A percentile compares a stretch with the other conserved stretches of the same genome.
Conservation (phyloP, 1,140 invertebrate genomes). For the Lamellibrachia luymesi region DNA sequence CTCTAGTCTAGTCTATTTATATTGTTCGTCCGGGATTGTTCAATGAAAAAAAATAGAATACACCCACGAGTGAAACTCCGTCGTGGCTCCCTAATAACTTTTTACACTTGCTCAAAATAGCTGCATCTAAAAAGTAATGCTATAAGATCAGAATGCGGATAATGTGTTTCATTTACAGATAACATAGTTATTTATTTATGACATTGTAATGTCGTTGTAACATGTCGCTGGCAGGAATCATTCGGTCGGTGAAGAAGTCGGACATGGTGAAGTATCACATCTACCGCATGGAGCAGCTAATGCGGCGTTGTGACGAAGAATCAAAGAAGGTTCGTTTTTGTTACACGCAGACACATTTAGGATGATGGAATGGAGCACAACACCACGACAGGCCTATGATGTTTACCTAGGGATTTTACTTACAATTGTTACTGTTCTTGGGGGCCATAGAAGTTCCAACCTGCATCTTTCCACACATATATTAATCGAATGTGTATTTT, state of each 20-base stretch:
- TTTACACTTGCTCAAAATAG: neutral
- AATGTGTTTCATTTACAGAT: neutral
- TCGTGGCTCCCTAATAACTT: neutral
- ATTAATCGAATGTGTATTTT: neutral
- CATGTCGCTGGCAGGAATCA: conserved; percentile 59
- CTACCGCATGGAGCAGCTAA: conserved; percentile 29
- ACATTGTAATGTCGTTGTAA: neutral
- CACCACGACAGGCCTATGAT: too few species aligned
- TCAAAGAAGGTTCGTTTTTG: conserved; percentile 55
- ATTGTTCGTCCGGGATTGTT: neutral
- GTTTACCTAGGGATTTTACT: too few species aligned
- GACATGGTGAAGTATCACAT: conserved; percentile 67
- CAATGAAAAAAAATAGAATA: neutral
- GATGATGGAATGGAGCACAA: too few species aligned
- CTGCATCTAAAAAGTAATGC: neutral
- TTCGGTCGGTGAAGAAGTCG: conserved; percentile 69
- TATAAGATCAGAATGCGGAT: neutral
- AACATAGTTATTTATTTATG: neutral
- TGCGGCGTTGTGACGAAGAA: conserved; percentile 29
- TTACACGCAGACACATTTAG: too few species aligned
- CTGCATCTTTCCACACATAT: too few species aligned
- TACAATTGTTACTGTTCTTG: too few species aligned
- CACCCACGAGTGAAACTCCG: neutral
- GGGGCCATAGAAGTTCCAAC: too few species aligned
- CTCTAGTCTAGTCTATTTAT: neutral